A percentile compares a stretch with the other conserved stretches of the same genome.
phyloP scores from a whole-genome alignment of 2,888 invertebrate genomes.

The Salticus scenicus region DNA sequence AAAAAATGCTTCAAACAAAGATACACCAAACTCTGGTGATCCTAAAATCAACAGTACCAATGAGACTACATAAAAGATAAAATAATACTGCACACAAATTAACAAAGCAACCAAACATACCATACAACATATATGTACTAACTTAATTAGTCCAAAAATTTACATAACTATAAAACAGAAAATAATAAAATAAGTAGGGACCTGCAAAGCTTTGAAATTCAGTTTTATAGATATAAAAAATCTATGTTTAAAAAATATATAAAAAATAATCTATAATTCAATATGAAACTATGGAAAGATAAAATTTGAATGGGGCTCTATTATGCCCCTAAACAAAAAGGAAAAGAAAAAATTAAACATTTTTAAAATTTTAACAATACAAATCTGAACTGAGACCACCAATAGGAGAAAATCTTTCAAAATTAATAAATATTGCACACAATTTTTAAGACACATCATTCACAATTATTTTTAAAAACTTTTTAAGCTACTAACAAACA shows the following conservation, averaged over 20 bases:
- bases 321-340: background rate
- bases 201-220: conserved; percentile 16
- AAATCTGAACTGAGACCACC: background rate
- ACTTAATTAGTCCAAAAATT: conserved; percentile 58
- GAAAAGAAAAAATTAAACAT: background rate
- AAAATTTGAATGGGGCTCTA: background rate
- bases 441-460: background rate
- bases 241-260: background rate
- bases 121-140: conserved; percentile 68
- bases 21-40: conserved; percentile 52
- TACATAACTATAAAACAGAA: conserved; percentile 69
- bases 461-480: background rate
- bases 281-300: background rate
- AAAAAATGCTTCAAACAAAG: conserved; percentile 38
- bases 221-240: background rate
- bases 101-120: conserved; percentile 70
- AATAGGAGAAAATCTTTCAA: background rate
- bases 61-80: conserved; percentile 69
- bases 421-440: conserved; percentile 5
- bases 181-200: conserved; percentile 40
- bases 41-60: conserved; percentile 66
- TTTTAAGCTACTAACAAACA: background rate
- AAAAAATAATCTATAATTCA: background rate
- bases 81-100: conserved; percentile 70
- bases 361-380: background rate